Base-by-base conservation (phyloP, 2,797 vertebrate species). In the Gadopsis marmoratus region DNA sequence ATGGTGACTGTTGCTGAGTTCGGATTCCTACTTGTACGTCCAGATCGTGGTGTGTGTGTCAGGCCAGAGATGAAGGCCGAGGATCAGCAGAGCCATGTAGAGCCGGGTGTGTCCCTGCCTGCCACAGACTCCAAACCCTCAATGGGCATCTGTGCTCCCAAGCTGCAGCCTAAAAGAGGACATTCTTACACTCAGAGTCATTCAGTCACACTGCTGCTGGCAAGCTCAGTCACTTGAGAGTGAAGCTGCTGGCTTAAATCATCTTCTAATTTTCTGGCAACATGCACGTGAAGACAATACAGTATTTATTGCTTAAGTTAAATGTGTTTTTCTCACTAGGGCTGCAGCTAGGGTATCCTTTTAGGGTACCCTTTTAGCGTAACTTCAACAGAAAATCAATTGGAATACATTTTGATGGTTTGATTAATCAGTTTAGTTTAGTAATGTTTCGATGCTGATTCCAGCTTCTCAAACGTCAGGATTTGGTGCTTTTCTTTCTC, bases 91-190 rank as follows among this genome's bases (percentile, higher is more conserved):
- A 85, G 88, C 71, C 71, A 60, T 79, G 74, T 23, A 66, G 83
- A 75, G 75, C 86, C 91, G 94, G 93, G 91, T 85, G 92, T 93
- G 92, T 91, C 89, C 86, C 75, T 21, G 79, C 78, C 68, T 63
- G 68, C 87, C 83, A 84, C 89, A 78, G 82, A 39, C 37, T 89
- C 89, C 79, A 82, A 93, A 90, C 89, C 92, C 91, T 95, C 92
- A 95, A 93, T 94, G 92, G 93, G 88, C 86, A 89, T 93, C 91
- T 94, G 88, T 95, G 83, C 89, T 91, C 84, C 61, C 26, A 60
- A 85, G 77, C 87, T 85, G 84, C 80, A 78, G 82, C 78, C 85
- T 92, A 87, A 95, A 94, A 85, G 86, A 81, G 78, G 81, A 86
- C 90, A 91, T 94, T 94, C 77, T 93, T 84, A 54, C 79, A 73